Percentiles rank a stretch among this genome's conserved stretches.
phyloP scores from a whole-genome alignment of 2,113 vertebrate genomes.

The Edolisoma coerulescens region DNA sequence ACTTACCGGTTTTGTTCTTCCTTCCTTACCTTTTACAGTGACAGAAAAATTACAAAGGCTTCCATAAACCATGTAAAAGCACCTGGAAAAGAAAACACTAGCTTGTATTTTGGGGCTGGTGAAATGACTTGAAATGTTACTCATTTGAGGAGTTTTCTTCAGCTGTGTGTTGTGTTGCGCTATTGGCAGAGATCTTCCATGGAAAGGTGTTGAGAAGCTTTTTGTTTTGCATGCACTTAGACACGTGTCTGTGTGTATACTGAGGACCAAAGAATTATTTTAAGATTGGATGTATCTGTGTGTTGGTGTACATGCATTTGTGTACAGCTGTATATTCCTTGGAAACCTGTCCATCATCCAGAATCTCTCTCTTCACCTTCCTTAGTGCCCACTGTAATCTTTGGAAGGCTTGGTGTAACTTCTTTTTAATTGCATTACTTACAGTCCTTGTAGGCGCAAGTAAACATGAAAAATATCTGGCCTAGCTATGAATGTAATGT shows the following conservation, averaged over 20 bases:
- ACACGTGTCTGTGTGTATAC: accelerated
- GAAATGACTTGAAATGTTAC: neutral
- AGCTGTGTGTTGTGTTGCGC: neutral
- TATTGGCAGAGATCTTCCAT: accelerated
- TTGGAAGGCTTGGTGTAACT: neutral
- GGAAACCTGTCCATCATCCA: neutral
- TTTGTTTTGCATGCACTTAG: neutral
- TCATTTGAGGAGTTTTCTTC: neutral
- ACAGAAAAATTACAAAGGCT: neutral
- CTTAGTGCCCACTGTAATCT: neutral
- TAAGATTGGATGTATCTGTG: neutral
- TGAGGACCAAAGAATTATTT: neutral
- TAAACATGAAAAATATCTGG: neutral
- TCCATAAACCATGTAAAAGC: neutral
- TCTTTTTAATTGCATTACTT: neutral
- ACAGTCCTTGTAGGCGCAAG: neutral
- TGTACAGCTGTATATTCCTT: neutral
- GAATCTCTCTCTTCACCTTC: neutral
- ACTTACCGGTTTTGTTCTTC: neutral
- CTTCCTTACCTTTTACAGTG: neutral
- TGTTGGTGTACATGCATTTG: neutral
- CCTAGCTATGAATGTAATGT: neutral
- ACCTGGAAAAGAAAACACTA: neutral
- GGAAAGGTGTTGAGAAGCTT: neutral
- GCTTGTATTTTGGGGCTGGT: neutral